A percentile compares a stretch with the other conserved stretches of the same genome.
phyloP scores from a whole-genome alignment of 1,140 invertebrate genomes.

The Drosophila fuyamai region DNA sequence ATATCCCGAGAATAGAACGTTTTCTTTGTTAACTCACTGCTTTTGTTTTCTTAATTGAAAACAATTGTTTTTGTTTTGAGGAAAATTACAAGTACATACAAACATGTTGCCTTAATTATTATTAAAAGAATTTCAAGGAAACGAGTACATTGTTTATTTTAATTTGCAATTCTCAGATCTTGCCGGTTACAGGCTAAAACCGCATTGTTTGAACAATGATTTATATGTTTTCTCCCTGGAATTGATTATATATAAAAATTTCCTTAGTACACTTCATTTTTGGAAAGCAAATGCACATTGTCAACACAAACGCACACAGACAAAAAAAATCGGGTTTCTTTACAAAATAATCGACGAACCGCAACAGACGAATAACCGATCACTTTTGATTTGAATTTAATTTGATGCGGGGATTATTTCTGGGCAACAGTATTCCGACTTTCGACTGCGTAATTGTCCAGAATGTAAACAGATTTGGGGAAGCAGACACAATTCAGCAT shows the following conservation, averaged over 20 bases:
- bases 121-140: constrained; percentile 3
- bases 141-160: constrained; percentile 21
- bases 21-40: neutral
- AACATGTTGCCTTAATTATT: constrained; percentile 12
- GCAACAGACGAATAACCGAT: constrained; percentile 14
- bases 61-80: constrained; percentile 2
- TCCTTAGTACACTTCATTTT: neutral
- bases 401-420: constrained; percentile 33
- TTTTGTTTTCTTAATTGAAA: neutral
- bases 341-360: constrained; percentile 8
- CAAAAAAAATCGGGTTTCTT: constrained; percentile 17
- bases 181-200: constrained; percentile 3
- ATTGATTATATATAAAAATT: constrained; percentile 1
- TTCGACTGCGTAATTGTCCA: constrained; percentile 75
- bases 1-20: neutral
- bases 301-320: neutral
- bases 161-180: constrained; percentile 10
- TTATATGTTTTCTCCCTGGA: constrained; percentile 4
- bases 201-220: constrained; percentile 1
- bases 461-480: constrained; percentile 64
- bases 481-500: constrained; percentile 29
- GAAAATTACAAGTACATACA: neutral
- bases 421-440: constrained; percentile 28
- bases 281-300: neutral
- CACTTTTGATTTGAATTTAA: constrained; percentile 35